Conservation (phyloP, 1,140 invertebrate species). For the Magallana ariakensis region DNA sequence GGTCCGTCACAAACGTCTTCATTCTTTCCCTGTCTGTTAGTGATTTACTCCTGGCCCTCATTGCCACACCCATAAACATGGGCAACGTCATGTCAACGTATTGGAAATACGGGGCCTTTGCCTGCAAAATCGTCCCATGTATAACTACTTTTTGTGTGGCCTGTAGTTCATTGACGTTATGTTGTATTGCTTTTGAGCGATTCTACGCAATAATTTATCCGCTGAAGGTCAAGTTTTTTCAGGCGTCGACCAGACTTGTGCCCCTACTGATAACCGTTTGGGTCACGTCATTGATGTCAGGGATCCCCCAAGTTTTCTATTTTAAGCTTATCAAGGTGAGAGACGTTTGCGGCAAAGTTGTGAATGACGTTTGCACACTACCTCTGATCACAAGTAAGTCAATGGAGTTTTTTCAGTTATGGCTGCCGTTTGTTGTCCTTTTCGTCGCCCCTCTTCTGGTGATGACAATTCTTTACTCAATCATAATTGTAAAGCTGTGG, state of each 20-base stretch:
- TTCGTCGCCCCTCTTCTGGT: slow-evolving; percentile 62
- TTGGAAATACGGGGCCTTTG: slow-evolving; percentile 68
- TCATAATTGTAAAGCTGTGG: slow-evolving; percentile 68
- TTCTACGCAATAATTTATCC: slow-evolving; percentile 70
- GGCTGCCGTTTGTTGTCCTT: slow-evolving; percentile 63
- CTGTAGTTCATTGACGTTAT: slow-evolving; percentile 69
- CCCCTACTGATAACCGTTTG: slow-evolving; percentile 93
- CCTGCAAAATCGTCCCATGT: slow-evolving; percentile 68
- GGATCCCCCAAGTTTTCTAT: slow-evolving; percentile 62
- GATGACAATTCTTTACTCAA: slow-evolving; percentile 61
- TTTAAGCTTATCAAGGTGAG: slow-evolving; percentile 53
- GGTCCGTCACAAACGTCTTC: slow-evolving; percentile 70
- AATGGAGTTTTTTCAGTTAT: slow-evolving; percentile 56
- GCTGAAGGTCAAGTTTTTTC: slow-evolving; percentile 85
- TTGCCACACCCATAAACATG: slow-evolving; percentile 66
- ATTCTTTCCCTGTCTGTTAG: slow-evolving; percentile 69
- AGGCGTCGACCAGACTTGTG: slow-evolving; percentile 84
- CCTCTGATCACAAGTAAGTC: slow-evolving; percentile 45
- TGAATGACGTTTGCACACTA: slow-evolving; percentile 51
- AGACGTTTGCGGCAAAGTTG: slow-evolving; percentile 18
- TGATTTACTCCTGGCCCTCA: slow-evolving; percentile 65
- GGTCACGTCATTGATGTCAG: slow-evolving; percentile 88
- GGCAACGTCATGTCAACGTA: slow-evolving; percentile 56
- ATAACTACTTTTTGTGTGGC: slow-evolving; percentile 66
- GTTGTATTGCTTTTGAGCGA: slow-evolving; percentile 72